These are phyloP conservation scores for Itoplectis maculator DNA, from an alignment of 2,888 invertebrate species.

Conservation along the genomic window DNA sequence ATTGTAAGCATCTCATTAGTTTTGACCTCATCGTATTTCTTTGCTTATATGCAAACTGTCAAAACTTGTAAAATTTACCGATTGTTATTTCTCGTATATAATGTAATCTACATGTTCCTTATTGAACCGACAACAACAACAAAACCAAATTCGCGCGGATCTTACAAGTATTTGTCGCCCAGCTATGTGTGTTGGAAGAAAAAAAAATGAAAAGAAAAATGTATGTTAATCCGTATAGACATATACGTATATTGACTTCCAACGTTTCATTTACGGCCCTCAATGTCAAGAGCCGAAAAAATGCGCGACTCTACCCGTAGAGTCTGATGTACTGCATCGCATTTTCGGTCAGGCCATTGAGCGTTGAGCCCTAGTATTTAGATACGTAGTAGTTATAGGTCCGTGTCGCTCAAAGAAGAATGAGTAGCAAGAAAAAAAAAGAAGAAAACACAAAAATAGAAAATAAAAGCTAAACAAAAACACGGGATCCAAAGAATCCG, in stretches of 20 bases:
- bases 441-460: conserved; percentile 40
- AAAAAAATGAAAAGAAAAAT: conserved; percentile 14
- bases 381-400: conserved; percentile 67
- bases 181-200: conserved; percentile 42
- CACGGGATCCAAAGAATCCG: background rate
- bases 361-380: conserved; percentile 70
- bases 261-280: conserved; percentile 42
- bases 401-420: conserved; percentile 67
- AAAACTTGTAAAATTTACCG: conserved; percentile 1
- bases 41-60: too few relatives aligned
- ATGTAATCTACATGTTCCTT: conserved; percentile 26
- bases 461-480: conserved; percentile 2
- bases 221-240: background rate
- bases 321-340: conserved; percentile 36
- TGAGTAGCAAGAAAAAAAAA: conserved; percentile 33
- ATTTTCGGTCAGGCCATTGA: conserved; percentile 43
- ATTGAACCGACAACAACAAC: conserved; percentile 6
- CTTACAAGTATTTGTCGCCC: conserved; percentile 58
- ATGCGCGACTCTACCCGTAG: conserved; percentile 21
- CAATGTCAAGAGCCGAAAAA: conserved; percentile 35
- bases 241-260: conserved; percentile 52
- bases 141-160: conserved; percentile 36
- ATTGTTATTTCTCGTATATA: background rate
- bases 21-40: too few relatives aligned
- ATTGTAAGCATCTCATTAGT: too few relatives aligned